Evolutionary conservation across 2,888 invertebrate genomes (phyloP), one percentile per base, ranked within the genome.

Genomic region (Chydorus sphaericus): DNA sequence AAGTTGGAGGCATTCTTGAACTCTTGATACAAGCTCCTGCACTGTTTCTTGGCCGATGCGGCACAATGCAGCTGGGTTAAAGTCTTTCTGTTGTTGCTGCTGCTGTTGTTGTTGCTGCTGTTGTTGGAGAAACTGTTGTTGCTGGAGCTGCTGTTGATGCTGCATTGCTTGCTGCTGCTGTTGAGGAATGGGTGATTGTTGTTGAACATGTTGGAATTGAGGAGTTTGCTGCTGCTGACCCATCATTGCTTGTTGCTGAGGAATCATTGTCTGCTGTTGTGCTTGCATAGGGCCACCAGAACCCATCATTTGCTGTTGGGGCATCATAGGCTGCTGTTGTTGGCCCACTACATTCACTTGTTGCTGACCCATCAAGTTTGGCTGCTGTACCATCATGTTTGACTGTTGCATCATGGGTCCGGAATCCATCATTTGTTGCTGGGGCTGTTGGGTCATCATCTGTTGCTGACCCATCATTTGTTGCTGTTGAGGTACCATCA

Each of bases 21-120:
- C 89, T 65, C 91, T 80, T 61, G 85, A 83, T 0, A 92, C 87
- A 63, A 94, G 90, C 66, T 94, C 94, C 68, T 93, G 92, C 0
- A 93, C 91, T 7, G 89, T 89, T 70, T 94, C 94, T 69, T 93
- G 93, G 0, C 94, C 94, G 65, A 88, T 80, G 61, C 88, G 80
- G 75, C 90, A 90, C 16, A 90, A 70, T 5, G 83, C 83, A 0
- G 86, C 90, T 0, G 88, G 87, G 67, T 92, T 93, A 18, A 57
- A 44, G 14, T 55, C 55, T 28, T 55, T 55, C 26, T 48, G 48
- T 16, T 26, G 64, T n/a, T 57, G 58, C n/a, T 66, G 66, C 50
- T 37, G 52, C 18, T 50, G 50, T 11, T 52, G 52, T n/a, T 29
- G 52, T 11, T 52, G 52, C 18, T 36, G 33, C n/a, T 52, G 52